A percentile compares a stretch with the other conserved stretches of the same genome.
Conservation (phyloP, 2,888 invertebrate genomes). For the Mesoligia furuncula region DNA sequence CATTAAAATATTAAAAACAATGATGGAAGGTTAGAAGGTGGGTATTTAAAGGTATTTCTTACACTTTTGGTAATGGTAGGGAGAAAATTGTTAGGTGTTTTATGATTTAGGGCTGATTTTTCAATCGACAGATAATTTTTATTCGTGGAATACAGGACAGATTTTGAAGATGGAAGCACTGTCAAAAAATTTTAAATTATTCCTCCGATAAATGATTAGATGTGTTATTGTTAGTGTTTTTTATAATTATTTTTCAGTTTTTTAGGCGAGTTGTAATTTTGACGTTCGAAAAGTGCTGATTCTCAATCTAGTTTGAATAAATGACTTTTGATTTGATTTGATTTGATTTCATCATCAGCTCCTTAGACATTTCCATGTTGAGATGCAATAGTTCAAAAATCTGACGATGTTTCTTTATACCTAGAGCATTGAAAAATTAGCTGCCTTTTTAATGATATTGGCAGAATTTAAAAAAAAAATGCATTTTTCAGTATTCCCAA, state of each 20-base stretch:
- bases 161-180: too few relatives aligned
- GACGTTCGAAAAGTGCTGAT: too few relatives aligned
- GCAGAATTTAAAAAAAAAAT: background rate
- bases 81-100: conserved; percentile 13
- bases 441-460: background rate
- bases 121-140: too few relatives aligned
- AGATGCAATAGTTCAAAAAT: background rate
- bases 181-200: too few relatives aligned
- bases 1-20: conserved; percentile 74
- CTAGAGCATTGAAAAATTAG: background rate
- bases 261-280: too few relatives aligned
- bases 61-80: conserved; percentile 45
- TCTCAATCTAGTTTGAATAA: too few relatives aligned
- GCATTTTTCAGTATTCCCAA: background rate
- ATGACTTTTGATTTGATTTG: too few relatives aligned
- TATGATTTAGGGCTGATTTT: background rate
- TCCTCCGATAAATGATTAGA: too few relatives aligned
- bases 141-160: too few relatives aligned
- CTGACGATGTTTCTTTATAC: background rate
- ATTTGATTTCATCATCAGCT: too few relatives aligned
- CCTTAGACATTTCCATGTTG: background rate
- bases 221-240: too few relatives aligned
- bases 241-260: too few relatives aligned
- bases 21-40: conserved; percentile 49
- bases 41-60: conserved; percentile 54